Evolutionary conservation across 2,113 vertebrate genomes (phyloP), one percentile per base, ranked within the genome.

Genomic region (cattle (Bos taurus)): DNA sequence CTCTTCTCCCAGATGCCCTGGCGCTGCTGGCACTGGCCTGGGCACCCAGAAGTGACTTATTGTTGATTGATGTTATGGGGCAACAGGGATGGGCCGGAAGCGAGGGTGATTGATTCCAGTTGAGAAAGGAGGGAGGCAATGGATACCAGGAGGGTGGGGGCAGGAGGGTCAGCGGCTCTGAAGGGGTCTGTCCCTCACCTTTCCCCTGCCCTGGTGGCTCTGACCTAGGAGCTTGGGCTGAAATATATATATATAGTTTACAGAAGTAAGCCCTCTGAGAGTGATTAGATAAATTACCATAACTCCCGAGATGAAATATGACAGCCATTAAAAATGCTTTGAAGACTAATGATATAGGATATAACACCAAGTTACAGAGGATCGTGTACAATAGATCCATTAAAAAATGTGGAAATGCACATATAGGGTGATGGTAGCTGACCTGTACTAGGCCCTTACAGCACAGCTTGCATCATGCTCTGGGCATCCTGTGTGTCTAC

Each of bases 81-180:
- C n/a, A 33, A 82, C 50, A 96, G 92, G 85, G 80, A 82, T n/a
- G 7, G 89, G 57, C 64, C 9, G 21, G 94, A 92, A 88, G 57
- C 78, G 36, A 97, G 85, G 23, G 48, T 23, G 28, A 97, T 93
- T 94, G 94, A 89, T 97, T 97, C 95, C 98, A 97, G 93, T 95
- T 97, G 96, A 96, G 60, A 67, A 52, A 7, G 3, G 43, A 46
- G 90, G 62, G 78, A 19, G 64, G 77, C 11, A 82, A 87, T 56
- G 62, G 95, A 81, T 84, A 64, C 56, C 12, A 3, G 36, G 54
- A 90, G 28, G 83, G 48, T 15, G 3, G 82, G 57, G 80, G 91
- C 17, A 17, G 21, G 43, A 88, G 77, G 60, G 86, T 93, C 91
- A 88, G 92, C 15, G 64, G 94, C 23, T 80, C 82, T 6, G 48